These are phyloP conservation scores for Halcyon chelicuti DNA, from an alignment of 2,797 vertebrate genomes.

Conservation along the genomic window DNA sequence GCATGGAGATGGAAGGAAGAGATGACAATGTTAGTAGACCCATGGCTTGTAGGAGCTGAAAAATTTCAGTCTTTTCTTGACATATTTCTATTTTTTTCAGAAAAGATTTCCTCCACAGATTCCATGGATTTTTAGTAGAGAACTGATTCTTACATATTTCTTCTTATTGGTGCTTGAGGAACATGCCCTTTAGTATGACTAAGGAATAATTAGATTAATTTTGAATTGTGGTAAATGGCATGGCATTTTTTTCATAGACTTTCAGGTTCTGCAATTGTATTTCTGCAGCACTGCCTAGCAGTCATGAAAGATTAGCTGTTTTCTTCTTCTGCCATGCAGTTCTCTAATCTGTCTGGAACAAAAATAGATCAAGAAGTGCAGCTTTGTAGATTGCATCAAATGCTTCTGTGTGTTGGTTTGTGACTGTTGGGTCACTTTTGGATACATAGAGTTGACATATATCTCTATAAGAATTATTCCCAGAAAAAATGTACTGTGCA, in stretches of 20 bases:
- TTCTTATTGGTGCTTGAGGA: constrained; percentile 49
- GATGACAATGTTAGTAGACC: neutral
- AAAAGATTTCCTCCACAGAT: neutral
- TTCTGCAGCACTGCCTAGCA: constrained; percentile 58
- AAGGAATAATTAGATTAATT: constrained; percentile 71
- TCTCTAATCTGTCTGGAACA: constrained; percentile 74
- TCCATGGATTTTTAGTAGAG: constrained; percentile 2
- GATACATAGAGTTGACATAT: constrained; percentile 49
- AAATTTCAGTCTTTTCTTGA: neutral
- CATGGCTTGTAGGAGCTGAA: neutral
- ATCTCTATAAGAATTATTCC: constrained; percentile 71
- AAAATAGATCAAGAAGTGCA: constrained; percentile 67
- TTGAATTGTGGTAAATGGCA: constrained; percentile 54
- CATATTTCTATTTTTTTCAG: neutral
- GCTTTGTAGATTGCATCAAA: constrained; percentile 68
- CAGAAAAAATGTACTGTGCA: constrained; percentile 16
- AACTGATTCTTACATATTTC: neutral
- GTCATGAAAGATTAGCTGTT: constrained; percentile 72
- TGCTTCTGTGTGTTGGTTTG: constrained; percentile 57
- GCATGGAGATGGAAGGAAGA: neutral
- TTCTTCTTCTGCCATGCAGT: constrained; percentile 51
- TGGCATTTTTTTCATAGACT: constrained; percentile 48
- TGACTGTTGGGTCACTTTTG: constrained; percentile 67
- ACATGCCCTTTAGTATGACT: constrained; percentile 64
- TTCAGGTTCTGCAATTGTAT: constrained; percentile 68